Percentiles rank a stretch among this genome's conserved stretches.
Evolutionary conservation across 2,888 invertebrate species (phyloP).

Genomic region (Drosophila anomelani): DNA sequence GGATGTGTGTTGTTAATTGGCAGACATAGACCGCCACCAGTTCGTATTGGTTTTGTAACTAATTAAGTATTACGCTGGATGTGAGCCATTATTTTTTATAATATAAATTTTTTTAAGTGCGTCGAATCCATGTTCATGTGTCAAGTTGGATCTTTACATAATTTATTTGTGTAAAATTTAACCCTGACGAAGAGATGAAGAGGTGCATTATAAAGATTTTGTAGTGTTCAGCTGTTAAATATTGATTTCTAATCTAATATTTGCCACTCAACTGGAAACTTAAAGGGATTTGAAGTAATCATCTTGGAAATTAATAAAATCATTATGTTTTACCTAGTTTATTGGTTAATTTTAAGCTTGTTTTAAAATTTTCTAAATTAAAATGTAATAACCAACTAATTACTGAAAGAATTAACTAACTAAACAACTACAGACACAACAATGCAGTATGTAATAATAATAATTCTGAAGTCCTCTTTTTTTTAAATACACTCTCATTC

Average conservation of each 20-base stretch:
- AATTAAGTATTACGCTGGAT: neutral
- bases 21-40: neutral
- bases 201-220: neutral
- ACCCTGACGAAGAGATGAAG: neutral
- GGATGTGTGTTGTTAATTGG: constrained; percentile 5
- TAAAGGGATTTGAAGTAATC: no score
- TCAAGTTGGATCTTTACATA: neutral
- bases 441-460: no score
- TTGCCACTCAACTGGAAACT: no score
- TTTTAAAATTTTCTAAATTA: no score
- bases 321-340: no score
- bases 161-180: neutral
- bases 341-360: no score
- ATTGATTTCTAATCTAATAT: neutral
- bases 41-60: neutral
- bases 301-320: no score
- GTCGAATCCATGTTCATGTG: neutral
- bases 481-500: no score
- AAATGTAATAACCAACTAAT: neutral
- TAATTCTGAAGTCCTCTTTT: neutral
- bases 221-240: neutral
- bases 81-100: neutral
- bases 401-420: neutral
- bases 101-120: neutral
- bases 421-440: neutral